phyloP scores from a whole-genome alignment of 2,888 invertebrate genomes.

The Acanthoscelides obtectus region DNA sequence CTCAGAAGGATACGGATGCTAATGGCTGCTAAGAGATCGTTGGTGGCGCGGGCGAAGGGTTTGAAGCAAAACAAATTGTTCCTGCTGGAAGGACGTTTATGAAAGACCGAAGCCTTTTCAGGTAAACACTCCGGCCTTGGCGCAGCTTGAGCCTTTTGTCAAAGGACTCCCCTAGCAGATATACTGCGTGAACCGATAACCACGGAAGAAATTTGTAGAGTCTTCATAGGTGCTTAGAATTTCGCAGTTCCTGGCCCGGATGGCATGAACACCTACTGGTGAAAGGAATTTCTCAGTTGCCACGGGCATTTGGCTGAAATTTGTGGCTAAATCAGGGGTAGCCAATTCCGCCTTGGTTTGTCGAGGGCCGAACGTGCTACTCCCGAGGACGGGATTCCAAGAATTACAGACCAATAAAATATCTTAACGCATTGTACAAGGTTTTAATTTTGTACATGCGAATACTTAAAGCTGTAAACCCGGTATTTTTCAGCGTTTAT shows the following conservation, averaged over 20 bases:
- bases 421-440: slow-evolving; percentile 6
- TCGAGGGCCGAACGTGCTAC: not conserved
- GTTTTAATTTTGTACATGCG: slow-evolving; percentile 3
- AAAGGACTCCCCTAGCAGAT: not conserved
- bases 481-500: not conserved
- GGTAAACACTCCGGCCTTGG: not conserved
- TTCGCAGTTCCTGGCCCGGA: too few relatives aligned
- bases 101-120: not conserved
- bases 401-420: slow-evolving; percentile 8
- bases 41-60: too few relatives aligned
- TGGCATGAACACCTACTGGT: not conserved
- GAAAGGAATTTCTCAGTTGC: not conserved
- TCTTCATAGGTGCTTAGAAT: not conserved
- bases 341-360: not conserved
- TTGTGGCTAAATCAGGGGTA: not conserved
- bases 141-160: not conserved
- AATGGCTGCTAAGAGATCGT: too few relatives aligned
- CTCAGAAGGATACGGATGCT: too few relatives aligned
- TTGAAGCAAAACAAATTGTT: too few relatives aligned
- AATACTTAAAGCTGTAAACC: not conserved
- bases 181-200: not conserved
- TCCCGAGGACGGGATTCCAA: slow-evolving; percentile 2
- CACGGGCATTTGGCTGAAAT: not conserved
- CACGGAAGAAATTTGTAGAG: not conserved
- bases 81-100: too few relatives aligned